A percentile compares a stretch with the other conserved stretches of the same genome.
phyloP scores from a whole-genome alignment of 2,797 vertebrate genomes.

The Myotis findleyi region DNA sequence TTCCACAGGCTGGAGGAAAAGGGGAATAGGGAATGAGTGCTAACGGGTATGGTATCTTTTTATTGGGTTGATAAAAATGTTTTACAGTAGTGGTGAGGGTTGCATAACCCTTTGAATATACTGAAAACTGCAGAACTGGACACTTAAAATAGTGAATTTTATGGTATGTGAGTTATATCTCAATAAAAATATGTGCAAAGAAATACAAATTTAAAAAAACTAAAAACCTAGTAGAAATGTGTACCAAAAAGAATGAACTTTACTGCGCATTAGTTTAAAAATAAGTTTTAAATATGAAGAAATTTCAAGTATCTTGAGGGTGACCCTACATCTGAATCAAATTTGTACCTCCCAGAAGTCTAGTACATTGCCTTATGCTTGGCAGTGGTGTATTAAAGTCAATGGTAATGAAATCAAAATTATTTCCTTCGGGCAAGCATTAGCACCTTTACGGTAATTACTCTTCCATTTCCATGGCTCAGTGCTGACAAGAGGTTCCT shows the following conservation, averaged over 20 bases:
- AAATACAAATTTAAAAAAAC: background rate
- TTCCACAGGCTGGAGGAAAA: background rate
- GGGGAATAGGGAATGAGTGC: background rate
- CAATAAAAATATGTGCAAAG: background rate
- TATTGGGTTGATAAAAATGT: background rate
- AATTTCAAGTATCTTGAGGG: background rate
- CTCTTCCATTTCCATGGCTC: background rate
- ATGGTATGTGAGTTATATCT: background rate
- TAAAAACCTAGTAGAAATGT: background rate
- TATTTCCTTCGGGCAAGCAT: background rate
- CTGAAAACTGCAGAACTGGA: background rate
- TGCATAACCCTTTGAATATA: background rate
- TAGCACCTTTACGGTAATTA: background rate
- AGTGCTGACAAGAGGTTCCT: background rate
- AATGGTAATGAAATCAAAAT: background rate
- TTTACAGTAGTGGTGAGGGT: background rate
- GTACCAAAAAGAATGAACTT: background rate
- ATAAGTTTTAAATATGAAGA: background rate
- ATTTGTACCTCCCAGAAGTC: background rate
- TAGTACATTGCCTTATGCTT: background rate
- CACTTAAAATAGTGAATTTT: background rate
- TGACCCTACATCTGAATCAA: background rate
- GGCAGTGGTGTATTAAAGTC: background rate
- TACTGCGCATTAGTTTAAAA: constrained; percentile 9
- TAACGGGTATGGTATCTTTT: background rate